Conservation (phyloP, 2,113 vertebrate genomes). For the Daboia siamensis region DNA sequence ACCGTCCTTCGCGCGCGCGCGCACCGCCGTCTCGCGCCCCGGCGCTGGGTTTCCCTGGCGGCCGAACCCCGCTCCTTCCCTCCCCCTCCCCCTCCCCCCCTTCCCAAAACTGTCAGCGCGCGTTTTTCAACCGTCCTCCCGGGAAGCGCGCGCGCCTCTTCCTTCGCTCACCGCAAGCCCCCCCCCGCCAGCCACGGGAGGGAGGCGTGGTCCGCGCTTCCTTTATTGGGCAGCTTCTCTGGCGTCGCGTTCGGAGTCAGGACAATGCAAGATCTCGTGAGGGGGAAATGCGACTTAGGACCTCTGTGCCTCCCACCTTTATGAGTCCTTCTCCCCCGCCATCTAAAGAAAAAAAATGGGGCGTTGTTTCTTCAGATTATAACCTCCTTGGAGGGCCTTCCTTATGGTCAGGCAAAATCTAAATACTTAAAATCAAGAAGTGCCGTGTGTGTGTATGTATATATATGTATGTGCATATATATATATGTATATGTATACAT, state of each 20-base stretch:
- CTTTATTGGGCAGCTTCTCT: neutral
- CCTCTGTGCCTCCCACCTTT: neutral
- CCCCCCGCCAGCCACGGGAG: rapidly evolving
- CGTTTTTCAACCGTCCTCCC: neutral
- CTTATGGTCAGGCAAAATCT: neutral
- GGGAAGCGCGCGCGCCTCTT: neutral
- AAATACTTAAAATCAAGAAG: neutral
- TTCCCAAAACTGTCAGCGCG: neutral
- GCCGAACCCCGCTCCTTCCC: neutral
- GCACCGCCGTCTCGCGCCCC: neutral
- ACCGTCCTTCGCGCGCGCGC: neutral
- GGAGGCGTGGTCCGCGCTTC: neutral
- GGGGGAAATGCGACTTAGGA: neutral
- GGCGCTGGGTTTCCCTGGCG: neutral
- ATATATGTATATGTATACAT: too few relatives aligned
- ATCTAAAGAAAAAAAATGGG: too few relatives aligned
- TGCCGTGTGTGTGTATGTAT: neutral
- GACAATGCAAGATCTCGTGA: neutral
- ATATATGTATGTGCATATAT: too few relatives aligned
- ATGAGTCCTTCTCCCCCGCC: neutral
- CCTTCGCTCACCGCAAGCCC: too few relatives aligned
- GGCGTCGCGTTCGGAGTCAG: neutral
- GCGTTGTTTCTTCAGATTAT: neutral
- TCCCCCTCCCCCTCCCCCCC: neutral
- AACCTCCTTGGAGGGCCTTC: neutral